Evolutionary conservation across 1,140 invertebrate genomes (phyloP), one percentile per base, ranked within the genome.

Genomic region (Drosophila sulfurigaster): DNA sequence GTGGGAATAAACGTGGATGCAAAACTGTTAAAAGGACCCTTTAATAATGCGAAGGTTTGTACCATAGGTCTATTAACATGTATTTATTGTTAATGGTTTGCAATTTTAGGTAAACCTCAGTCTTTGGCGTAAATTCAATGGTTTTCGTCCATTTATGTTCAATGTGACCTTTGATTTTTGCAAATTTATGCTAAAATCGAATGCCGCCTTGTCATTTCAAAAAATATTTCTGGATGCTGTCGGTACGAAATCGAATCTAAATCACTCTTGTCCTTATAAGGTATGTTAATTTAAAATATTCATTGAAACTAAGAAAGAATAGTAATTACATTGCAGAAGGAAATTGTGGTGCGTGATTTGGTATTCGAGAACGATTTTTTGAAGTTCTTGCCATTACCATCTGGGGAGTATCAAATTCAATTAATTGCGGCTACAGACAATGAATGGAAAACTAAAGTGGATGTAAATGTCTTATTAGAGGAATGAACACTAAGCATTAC

Each of bases 101-200:
- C 0, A 15, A 15, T 46, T 46, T 46, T 13, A 46, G 43, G 43
- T 15, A 5, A 46, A 46, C 13, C 43, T 46, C 6, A 46, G 43
- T 15, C 43, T 46, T 46, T 46, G 43, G 43, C 43, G 43, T 13
- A 46, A 46, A 13, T 46, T 13, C 13, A 46, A 13, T 46, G 43
- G 43, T 6, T 46, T 46, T 46, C 43, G 43, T 5, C 43, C 43
- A 46, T 46, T 46, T n/a, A 46, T 46, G 43, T 46, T 13, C 5
- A 46, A 46, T 15, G 13, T 46, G 13, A 46, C 43, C 11, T 46
- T 46, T n/a, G 43, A 46, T 15, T 46, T 46, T 46, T 46, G 43
- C n/a, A 46, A 46, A n/a, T 2, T 6, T 1, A 46, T 46, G 6
- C 0, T 1, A 13, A n/a, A 15, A 5, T 6, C 5, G 1, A n/a